Percentiles rank a stretch among this genome's conserved stretches.
phyloP scores from a whole-genome alignment of 2,113 vertebrate genomes.

The Gambusia affinis region DNA sequence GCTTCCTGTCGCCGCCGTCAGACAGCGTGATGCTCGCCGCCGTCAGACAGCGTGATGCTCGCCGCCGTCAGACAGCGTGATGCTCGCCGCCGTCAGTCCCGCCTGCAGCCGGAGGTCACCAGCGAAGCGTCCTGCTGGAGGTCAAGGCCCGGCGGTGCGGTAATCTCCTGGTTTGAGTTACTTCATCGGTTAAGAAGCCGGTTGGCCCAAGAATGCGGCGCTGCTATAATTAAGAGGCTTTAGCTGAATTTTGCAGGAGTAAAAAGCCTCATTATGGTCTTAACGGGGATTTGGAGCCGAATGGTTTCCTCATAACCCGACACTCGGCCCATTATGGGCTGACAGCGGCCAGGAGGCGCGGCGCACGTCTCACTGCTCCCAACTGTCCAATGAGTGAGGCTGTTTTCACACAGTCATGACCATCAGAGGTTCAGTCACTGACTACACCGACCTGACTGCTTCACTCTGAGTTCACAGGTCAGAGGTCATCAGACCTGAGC shows the following conservation, averaged over 20 bases:
- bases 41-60: too few species aligned
- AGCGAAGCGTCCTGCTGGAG: conserved; percentile 27
- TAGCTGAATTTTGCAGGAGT: conserved; percentile 64
- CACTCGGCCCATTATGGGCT: conserved; percentile 41
- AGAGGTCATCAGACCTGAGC: background rate
- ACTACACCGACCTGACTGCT: background rate
- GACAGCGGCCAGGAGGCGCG: background rate
- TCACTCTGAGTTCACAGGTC: background rate
- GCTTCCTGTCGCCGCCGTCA: conserved; percentile 18
- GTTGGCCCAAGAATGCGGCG: conserved; percentile 48
- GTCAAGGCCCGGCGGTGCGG: conserved; percentile 51
- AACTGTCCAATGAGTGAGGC: conserved; percentile 27
- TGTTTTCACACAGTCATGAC: conserved; percentile 37
- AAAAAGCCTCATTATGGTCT: conserved; percentile 62
- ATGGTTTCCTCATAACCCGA: conserved; percentile 56
- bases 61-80: too few species aligned
- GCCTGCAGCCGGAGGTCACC: conserved; percentile 40
- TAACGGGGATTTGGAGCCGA: conserved; percentile 60
- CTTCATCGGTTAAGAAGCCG: conserved; percentile 69
- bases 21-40: too few species aligned
- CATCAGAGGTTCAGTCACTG: background rate
- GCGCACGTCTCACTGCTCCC: conserved; percentile 13
- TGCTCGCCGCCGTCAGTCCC: background rate
- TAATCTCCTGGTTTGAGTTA: conserved; percentile 75
- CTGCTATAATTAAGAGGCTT: conserved; percentile 73